Evolutionary conservation across 2,113 vertebrate species (phyloP), one percentile per base, ranked within the genome.

Genomic region (Anser brachyrhynchus): DNA sequence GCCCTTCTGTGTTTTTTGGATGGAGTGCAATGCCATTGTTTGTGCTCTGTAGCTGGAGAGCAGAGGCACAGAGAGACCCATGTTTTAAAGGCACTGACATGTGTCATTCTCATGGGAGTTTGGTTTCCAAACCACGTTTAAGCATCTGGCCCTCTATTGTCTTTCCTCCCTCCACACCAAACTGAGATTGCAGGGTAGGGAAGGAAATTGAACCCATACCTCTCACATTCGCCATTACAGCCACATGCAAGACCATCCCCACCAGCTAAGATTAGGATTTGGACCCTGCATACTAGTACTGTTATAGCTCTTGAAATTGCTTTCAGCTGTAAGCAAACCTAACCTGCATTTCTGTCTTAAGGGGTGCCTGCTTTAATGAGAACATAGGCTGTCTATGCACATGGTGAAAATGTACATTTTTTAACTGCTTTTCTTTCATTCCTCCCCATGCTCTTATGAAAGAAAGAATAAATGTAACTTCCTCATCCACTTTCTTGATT

Each of bases 101-200:
- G 46, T 49, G 46, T 49, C 11, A 20, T 64, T 90, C 78, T 64
- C 64, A 25, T 41, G 75, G 64, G 64, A 90, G 28, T 66, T n/a
- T 54, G 55, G 44, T 90, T 81, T 93, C 80, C 72, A 93, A 93
- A 88, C 21, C 18, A 51, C 72, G n/a, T 67, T 94, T 76, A 79
- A 84, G 31, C 51, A 35, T 80, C 58, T 80, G 67, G 66, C 49
- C 33, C 49, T 19, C 41, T 72, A 28, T 35, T 82, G 62, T 76
- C 41, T 71, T 70, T 80, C 41, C 46, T 92, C 12, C 10, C 11
- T 73, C 31, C 55, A 25, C 28, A 43, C 52, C 83, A 81, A 97
- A 59, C 44, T 49, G 41, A 46, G 66, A 84, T 80, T 86, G 66
- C 49, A 85, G 55, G 46, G 37, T 79, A n/a, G 51, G 85, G 44